A percentile compares a stretch with the other conserved stretches of the same genome.
Conservation (phyloP, 2,888 invertebrate genomes). For the Malachius bipustulatus region DNA sequence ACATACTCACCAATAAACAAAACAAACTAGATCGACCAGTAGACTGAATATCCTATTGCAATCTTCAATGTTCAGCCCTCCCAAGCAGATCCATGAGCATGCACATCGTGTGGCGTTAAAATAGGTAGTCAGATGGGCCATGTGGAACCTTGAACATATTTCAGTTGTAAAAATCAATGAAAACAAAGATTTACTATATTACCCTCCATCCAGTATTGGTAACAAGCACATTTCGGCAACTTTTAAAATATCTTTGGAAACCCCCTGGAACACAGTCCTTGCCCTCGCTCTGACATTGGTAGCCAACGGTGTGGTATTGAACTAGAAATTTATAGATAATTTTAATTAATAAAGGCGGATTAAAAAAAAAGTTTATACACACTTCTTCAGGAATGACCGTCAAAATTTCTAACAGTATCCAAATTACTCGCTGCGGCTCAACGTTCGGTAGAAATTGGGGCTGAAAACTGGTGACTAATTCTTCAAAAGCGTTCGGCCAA, state of each 20-base stretch:
- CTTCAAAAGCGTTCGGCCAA: constrained; percentile 59
- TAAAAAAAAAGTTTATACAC: constrained; percentile 21
- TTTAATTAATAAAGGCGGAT: background rate
- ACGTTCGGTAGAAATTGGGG: constrained; percentile 45
- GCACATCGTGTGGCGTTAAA: constrained; percentile 45
- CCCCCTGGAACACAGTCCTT: constrained; percentile 34
- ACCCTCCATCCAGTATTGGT: constrained; percentile 31
- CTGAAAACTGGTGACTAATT: constrained; percentile 48
- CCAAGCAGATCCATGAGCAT: constrained; percentile 52
- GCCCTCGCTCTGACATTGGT: constrained; percentile 35
- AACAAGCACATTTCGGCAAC: constrained; percentile 36
- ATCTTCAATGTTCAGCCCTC: constrained; percentile 34
- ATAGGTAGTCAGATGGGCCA: constrained; percentile 41
- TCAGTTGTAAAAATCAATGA: too few species aligned
- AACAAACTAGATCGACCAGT: constrained; percentile 34
- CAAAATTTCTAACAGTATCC: constrained; percentile 69
- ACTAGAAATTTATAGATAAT: constrained; percentile 29
- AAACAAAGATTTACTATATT: too few species aligned
- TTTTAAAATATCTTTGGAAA: constrained; percentile 36
- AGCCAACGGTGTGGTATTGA: constrained; percentile 37
- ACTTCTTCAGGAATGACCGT: constrained; percentile 85
- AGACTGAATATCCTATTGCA: constrained; percentile 31
- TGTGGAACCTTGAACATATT: constrained; percentile 28
- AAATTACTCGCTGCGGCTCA: constrained; percentile 47
- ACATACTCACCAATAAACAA: constrained; percentile 33